Evolutionary conservation across 2,888 invertebrate genomes (phyloP).

Genomic region (Gastrophysa polygoni): DNA sequence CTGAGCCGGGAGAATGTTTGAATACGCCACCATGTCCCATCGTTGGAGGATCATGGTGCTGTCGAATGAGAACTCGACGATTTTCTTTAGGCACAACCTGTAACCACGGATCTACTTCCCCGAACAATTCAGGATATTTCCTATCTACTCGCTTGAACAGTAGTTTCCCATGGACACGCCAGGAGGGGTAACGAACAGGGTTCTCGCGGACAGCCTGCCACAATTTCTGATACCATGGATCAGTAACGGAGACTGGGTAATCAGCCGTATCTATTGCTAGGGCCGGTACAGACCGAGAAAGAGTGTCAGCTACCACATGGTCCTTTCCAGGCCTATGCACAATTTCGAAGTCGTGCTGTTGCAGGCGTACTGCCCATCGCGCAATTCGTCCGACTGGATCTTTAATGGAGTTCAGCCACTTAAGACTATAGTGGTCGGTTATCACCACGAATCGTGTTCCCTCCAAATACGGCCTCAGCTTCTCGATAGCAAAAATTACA

Average conservation of each 20-base stretch:
- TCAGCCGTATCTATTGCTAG: neutral
- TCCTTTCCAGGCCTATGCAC: constrained; percentile 34
- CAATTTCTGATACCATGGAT: neutral
- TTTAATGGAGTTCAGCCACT: no score
- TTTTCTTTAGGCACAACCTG: constrained; percentile 16
- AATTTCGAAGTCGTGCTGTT: constrained; percentile 28
- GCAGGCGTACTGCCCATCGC: no score
- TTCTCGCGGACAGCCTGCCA: neutral
- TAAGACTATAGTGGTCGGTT: no score
- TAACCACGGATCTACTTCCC: constrained; percentile 4
- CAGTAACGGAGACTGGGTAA: neutral
- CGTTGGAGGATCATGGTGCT: constrained; percentile 20
- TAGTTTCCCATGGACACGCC: neutral
- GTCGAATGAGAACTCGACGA: constrained; percentile 3
- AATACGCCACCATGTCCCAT: constrained; percentile 18
- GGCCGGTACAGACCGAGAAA: constrained; percentile 25
- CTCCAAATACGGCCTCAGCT: no score
- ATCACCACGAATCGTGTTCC: no score
- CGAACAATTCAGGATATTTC: neutral
- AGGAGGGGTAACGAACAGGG: neutral
- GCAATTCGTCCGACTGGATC: no score
- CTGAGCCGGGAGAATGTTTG: no score
- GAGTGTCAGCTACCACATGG: constrained; percentile 33
- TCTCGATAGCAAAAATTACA: no score
- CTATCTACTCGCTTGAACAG: neutral